Base-by-base conservation (phyloP, 2,888 invertebrate genomes). In the Plagodis dolabraria region DNA sequence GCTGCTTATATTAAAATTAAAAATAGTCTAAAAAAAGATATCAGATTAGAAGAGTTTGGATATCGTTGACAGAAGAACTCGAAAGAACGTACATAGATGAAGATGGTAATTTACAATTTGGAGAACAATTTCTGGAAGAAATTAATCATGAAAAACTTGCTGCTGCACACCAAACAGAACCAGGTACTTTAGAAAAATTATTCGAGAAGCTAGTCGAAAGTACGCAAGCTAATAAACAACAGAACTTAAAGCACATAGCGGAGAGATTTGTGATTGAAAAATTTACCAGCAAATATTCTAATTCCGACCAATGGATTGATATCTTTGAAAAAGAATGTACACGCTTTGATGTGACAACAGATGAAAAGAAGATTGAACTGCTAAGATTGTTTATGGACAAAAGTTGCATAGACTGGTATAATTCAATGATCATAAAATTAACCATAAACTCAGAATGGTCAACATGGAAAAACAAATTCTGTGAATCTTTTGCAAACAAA, bases 401-500 rank as follows among this genome's bases (percentile, higher is more conserved):
- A 42, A 42, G 42, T n/a, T 42, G 42, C 38, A 5, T 22, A 48
- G 68, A 72, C 53, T 72, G 74, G 70, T 71, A 70, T 42, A 46
- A 33, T 34, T 59, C 54, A 1, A 71, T 70, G 70, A n/a, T 69
- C 6, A 71, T 68, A 5, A 73, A 69, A 42, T 38, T 50, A 33
- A 60, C 50, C 5, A 7, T 71, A 12, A 8, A 70, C 7, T 62
- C 69, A 2, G 60, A 67, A 9, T 71, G 71, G 73, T 7, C 22
- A 9, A 52, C 7, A 57, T 76, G 75, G 75, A 70, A 70, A 65
- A 35, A 42, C 22, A 69, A 52, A 5, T 74, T 74, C 62, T 67
- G 57, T 44, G 57, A 75, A 54, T 68, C 75, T 0, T 75, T 46
- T 62, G 61, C 55, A 9, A 68, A 71, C 33, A 72, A 70, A 60